phyloP scores from a whole-genome alignment of 2,797 vertebrate genomes.

The Coregonus sp. region DNA sequence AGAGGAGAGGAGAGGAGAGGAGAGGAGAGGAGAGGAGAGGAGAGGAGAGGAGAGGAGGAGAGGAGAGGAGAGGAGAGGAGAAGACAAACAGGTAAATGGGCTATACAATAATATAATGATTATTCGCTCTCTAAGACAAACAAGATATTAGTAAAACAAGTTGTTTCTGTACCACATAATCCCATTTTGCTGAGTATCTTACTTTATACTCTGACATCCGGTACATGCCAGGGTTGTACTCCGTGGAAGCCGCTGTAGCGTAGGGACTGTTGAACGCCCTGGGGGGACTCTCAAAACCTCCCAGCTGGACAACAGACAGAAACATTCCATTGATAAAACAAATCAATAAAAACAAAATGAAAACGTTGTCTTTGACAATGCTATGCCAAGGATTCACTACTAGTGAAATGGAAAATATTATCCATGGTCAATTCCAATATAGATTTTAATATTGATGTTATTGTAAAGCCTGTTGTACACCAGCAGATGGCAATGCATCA shows the following conservation, averaged over 20 bases:
- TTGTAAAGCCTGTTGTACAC: conserved; percentile 10
- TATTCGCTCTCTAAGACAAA: too few relatives aligned
- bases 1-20: too few relatives aligned
- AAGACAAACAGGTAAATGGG: not conserved
- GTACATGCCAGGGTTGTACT: conserved; percentile 64
- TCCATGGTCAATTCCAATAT: not conserved
- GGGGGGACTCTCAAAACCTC: conserved; percentile 60
- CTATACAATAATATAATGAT: not conserved
- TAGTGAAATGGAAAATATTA: too few relatives aligned
- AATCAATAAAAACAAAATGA: not conserved
- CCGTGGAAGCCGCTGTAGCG: conserved; percentile 52
- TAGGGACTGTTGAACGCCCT: conserved; percentile 80
- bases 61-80: not conserved
- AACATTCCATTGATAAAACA: not conserved
- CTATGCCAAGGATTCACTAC: too few relatives aligned
- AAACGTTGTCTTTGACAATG: not conserved
- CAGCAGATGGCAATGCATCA: conserved; percentile 50
- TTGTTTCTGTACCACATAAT: not conserved
- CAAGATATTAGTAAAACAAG: not conserved
- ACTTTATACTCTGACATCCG: conserved; percentile 77
- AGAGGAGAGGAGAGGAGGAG: not conserved
- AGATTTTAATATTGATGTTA: not conserved
- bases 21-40: too few relatives aligned
- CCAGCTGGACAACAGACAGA: conserved; percentile 43
- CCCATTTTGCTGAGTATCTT: not conserved